Evolutionary conservation across 2,113 vertebrate species (phyloP), one percentile per base, ranked within the genome.

Genomic region (Leptodactylus fuscus): DNA sequence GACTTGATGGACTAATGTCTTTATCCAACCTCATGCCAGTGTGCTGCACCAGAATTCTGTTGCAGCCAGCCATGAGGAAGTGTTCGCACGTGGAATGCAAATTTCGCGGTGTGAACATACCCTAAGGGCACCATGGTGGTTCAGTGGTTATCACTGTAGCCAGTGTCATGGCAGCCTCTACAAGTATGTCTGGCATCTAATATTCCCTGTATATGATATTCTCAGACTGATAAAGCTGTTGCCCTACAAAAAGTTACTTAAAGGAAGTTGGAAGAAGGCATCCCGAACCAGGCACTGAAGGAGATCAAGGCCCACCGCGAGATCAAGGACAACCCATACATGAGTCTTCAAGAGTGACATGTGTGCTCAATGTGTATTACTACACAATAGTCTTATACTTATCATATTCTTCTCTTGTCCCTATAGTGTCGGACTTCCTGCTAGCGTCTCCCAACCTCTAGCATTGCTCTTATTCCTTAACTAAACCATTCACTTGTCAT

Each of bases 291-390:
- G 93, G 96, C 95, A 0, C 89, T 97, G 27, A 89, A 96, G 85
- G 96, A 98, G 90, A 97, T 98, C 87, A 97, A 96, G 89, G 96
- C 97, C 3, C 92, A 97, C 83, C 96, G 96, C 85, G 96, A 97
- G 89, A 96, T 96, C 0, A 95, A 97, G 83, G 97, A 97, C 92
- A 96, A 95, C 82, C 95, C 93, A 58, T 92, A 96, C 46, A 96
- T 97, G 88, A 94, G 96, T 92, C 1, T 24, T 4, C 2, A n/a
- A 24, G 60, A 4, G n/a, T n/a, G n/a, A n/a, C n/a, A n/a, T n/a
- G n/a, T n/a, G n/a, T n/a, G n/a, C n/a, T n/a, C n/a, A n/a, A n/a
- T n/a, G n/a, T n/a, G n/a, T n/a, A n/a, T n/a, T n/a, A n/a, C n/a
- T n/a, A n/a, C n/a, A n/a, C n/a, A n/a, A n/a, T n/a, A n/a, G n/a